Evolutionary conservation across 2,113 vertebrate species (phyloP), one percentile per base, ranked within the genome.

Genomic region (Bubo scandiacus): DNA sequence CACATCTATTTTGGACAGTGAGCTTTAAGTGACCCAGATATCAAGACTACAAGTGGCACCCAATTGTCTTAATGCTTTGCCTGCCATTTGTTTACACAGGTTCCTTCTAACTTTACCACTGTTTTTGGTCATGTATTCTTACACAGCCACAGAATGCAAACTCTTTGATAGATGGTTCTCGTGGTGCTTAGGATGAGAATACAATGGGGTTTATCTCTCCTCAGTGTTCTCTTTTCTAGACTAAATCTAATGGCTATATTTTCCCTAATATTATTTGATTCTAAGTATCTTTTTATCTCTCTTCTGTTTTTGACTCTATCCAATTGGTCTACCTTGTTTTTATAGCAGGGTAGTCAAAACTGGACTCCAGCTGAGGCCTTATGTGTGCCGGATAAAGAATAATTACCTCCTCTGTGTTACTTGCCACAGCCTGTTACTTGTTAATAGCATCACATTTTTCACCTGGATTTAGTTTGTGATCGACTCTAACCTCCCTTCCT

Each of bases 371-470:
- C 89, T 95, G 73, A 81, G 49, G 57, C 27, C 52, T 79, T 70
- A 32, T 43, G 18, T 32, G 30, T 72, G 49, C 32, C 92, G 61
- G 34, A 82, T 63, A 71, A 92, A 93, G 55, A 95, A 58, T 67
- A 95, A 94, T 55, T 91, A 45, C 40, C n/a, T 95, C 16, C 23
- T 79, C 57, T 87, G 65, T 91, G 34, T 75, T 75, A 87, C 57
- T 84, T 62, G 26, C 49, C 55, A 59, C 68, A 92, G 71, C 77
- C 47, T 91, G 70, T 57, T 91, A 43, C 70, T 91, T 81, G 36
- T 79, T 91, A 94, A 84, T 52, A 72, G 6, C 43, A 91, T 92
- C 38, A 74, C 11, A 79, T 89, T 94, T 92, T 96, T 91, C 78
- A 93, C 78, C 61, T 84, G 81, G 68, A 52, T 63, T 92, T 91